Evolutionary conservation across 2,888 invertebrate genomes (phyloP).

Genomic region (Lapara coniferarum): DNA sequence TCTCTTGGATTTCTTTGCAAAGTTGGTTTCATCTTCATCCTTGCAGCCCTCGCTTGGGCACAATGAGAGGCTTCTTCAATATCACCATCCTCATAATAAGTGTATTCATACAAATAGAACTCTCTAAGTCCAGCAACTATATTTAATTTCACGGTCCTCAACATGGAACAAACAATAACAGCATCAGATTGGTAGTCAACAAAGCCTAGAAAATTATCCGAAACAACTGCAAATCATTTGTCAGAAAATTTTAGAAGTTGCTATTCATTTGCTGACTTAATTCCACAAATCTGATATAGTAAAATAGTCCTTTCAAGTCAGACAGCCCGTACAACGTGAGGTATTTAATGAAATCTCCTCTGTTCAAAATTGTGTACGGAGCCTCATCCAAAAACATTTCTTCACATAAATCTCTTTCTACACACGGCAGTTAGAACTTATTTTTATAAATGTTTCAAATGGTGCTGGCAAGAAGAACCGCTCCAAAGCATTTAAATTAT

Average conservation of each 20-base stretch:
- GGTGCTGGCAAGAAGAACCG: slow-evolving; percentile 42
- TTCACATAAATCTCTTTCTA: slow-evolving; percentile 38
- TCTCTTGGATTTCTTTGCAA: slow-evolving; percentile 14
- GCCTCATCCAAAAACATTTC: slow-evolving; percentile 43
- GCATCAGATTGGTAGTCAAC: no score
- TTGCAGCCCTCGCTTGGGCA: slow-evolving; percentile 39
- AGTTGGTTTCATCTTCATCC: slow-evolving; percentile 29
- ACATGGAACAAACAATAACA: slow-evolving; percentile 40
- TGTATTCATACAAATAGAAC: slow-evolving; percentile 47
- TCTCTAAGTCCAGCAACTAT: slow-evolving; percentile 45
- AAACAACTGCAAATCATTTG: slow-evolving; percentile 43
- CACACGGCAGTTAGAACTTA: slow-evolving; percentile 38
- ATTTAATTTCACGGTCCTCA: slow-evolving; percentile 42
- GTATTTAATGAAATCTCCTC: slow-evolving; percentile 39
- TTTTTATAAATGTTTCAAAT: slow-evolving; percentile 36
- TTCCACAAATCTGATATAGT: no score
- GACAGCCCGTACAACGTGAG: slow-evolving; percentile 47
- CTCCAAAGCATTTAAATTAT: slow-evolving; percentile 41
- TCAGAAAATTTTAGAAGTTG: slow-evolving; percentile 47
- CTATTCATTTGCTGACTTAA: slow-evolving; percentile 45
- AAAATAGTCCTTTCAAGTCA: slow-evolving; percentile 48
- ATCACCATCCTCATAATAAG: slow-evolving; percentile 40
- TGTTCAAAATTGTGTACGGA: slow-evolving; percentile 45
- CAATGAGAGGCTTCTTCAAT: slow-evolving; percentile 42
- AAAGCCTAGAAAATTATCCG: no score